These are phyloP conservation scores for Sylvia borin DNA, from an alignment of 2,797 vertebrate species.

Conservation along the genomic window DNA sequence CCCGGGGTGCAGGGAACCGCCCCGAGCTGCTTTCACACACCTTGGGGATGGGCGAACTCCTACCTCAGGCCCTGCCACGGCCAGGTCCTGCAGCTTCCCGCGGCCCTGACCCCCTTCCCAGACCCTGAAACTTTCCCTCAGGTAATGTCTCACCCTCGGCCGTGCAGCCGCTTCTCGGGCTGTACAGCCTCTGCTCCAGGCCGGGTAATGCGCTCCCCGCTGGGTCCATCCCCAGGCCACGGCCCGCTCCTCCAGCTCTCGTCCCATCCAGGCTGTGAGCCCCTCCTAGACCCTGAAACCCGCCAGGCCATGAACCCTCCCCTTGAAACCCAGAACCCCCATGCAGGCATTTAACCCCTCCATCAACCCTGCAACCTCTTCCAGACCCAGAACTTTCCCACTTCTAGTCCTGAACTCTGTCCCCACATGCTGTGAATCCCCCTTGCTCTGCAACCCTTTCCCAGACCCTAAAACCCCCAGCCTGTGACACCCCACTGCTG, in stretches of 20 bases:
- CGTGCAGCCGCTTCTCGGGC: background rate
- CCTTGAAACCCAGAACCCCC: background rate
- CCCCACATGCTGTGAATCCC: fast-evolving
- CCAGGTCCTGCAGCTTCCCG: background rate
- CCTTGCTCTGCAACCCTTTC: too few species aligned
- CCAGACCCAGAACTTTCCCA: background rate
- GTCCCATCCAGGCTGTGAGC: background rate
- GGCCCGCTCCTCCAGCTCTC: background rate
- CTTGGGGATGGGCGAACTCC: fast-evolving
- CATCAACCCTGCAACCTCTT: background rate
- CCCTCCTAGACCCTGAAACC: background rate
- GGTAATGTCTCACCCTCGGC: background rate
- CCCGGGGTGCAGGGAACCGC: fast-evolving
- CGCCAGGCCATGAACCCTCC: too few species aligned
- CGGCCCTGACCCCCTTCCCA: background rate
- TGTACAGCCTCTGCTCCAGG: too few species aligned
- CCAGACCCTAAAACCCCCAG: background rate
- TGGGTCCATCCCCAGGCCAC: too few species aligned
- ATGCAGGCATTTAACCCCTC: background rate
- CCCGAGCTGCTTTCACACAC: background rate
- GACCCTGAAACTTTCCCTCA: too few species aligned
- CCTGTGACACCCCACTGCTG: too few species aligned
- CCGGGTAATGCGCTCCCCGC: background rate
- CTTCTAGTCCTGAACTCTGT: fast-evolving
- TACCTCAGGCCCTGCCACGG: background rate